Evolutionary conservation across 2,888 invertebrate genomes (phyloP).

Genomic region (Drosophila melanosoma): DNA sequence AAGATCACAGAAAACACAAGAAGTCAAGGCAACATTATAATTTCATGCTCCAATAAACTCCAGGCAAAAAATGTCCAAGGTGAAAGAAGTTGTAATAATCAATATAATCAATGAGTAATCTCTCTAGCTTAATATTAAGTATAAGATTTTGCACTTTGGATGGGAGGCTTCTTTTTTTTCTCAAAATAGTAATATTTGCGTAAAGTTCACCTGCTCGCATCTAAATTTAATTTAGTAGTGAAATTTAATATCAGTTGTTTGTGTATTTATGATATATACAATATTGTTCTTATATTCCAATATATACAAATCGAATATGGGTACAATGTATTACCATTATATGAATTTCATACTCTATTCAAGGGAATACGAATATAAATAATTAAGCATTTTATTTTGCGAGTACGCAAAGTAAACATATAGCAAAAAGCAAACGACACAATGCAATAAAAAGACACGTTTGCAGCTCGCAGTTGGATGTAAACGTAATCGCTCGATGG

Average conservation of each 20-base stretch:
- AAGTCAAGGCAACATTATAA: background rate
- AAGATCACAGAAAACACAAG: background rate
- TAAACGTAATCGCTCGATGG: background rate
- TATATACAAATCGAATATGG: background rate
- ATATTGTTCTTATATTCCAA: background rate
- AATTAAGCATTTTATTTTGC: background rate
- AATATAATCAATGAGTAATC: background rate
- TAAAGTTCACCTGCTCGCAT: background rate
- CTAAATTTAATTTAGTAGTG: background rate
- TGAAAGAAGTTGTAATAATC: background rate
- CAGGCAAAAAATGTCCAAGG: background rate
- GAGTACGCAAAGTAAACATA: background rate
- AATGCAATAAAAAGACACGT: background rate
- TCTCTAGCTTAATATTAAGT: background rate
- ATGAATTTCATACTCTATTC: background rate
- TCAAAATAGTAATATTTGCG: background rate
- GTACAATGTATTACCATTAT: background rate
- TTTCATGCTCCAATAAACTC: background rate
- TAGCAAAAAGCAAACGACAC: background rate
- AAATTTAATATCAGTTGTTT: background rate
- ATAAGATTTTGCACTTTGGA: background rate
- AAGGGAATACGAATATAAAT: background rate
- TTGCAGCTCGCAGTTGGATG: background rate
- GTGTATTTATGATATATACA: background rate
- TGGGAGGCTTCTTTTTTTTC: background rate